phyloP scores from a whole-genome alignment of 2,113 vertebrate genomes.

The Nanorana parkeri region DNA sequence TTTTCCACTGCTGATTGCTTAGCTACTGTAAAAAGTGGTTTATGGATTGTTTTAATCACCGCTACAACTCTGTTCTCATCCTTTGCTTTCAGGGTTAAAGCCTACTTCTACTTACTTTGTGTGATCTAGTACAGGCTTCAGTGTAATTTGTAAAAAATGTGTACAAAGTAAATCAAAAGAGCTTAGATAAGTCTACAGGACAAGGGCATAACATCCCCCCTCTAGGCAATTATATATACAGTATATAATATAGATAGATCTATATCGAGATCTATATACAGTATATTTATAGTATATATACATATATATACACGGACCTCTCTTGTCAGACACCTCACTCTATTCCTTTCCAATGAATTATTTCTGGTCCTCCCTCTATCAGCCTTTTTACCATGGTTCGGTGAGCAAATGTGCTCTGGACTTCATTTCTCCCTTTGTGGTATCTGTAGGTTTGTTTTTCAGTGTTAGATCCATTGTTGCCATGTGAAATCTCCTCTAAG shows the following conservation, averaged over 20 bases:
- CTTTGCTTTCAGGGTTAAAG: too few relatives aligned
- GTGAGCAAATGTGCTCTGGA: slow-evolving; percentile 62
- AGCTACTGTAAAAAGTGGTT: too few relatives aligned
- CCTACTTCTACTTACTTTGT: too few relatives aligned
- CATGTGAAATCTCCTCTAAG: slow-evolving; percentile 59
- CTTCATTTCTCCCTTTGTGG: slow-evolving; percentile 65
- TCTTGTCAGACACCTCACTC: not conserved
- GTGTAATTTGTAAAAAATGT: too few relatives aligned
- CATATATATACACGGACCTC: too few relatives aligned
- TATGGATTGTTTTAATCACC: too few relatives aligned
- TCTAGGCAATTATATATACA: not conserved
- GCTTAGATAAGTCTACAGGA: too few relatives aligned
- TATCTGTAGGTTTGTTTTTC: slow-evolving; percentile 71
- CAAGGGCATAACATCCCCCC: too few relatives aligned
- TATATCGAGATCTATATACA: not conserved
- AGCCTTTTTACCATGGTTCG: slow-evolving; percentile 31
- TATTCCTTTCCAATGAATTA: slow-evolving; percentile 31
- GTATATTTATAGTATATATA: not conserved
- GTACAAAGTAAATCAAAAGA: too few relatives aligned
- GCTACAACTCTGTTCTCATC: too few relatives aligned
- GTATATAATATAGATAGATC: not conserved
- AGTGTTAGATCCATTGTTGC: slow-evolving; percentile 71
- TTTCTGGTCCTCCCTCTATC: not conserved
- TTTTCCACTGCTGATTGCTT: too few relatives aligned
- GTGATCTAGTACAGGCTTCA: too few relatives aligned